Percentiles rank a stretch among this genome's conserved stretches.
These are phyloP conservation scores for Enteromius argenteus DNA, from an alignment of 2,797 vertebrate species.

Conservation along the genomic window DNA sequence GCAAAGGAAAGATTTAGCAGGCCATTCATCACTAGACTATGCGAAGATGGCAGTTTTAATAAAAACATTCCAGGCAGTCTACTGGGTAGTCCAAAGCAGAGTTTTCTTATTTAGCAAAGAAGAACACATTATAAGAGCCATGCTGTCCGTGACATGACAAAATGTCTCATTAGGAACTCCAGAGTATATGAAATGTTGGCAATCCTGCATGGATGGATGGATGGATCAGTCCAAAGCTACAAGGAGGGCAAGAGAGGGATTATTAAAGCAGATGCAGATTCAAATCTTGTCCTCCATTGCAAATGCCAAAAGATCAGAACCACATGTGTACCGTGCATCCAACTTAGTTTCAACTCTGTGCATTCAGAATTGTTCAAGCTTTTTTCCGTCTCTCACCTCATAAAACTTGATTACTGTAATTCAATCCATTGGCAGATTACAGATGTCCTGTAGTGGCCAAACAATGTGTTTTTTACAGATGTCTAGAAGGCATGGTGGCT, in stretches of 20 bases:
- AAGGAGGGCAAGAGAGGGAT: neutral
- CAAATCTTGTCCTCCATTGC: neutral
- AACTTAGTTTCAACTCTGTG: neutral
- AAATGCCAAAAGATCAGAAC: slow-evolving; percentile 9
- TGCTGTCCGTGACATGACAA: neutral
- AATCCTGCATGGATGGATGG: neutral
- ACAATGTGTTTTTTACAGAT: neutral
- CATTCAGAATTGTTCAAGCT: slow-evolving; percentile 2
- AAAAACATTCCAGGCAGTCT: slow-evolving; percentile 54
- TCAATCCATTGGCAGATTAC: neutral
- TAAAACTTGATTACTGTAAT: slow-evolving; percentile 4
- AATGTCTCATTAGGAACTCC: neutral
- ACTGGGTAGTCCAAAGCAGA: slow-evolving; percentile 33
- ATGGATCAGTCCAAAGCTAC: neutral
- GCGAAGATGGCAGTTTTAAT: slow-evolving; percentile 52
- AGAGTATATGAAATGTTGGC: slow-evolving; percentile 22
- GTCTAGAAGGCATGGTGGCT: neutral
- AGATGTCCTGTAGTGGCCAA: neutral
- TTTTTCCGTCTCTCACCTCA: neutral
- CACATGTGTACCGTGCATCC: neutral
- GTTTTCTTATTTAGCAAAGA: slow-evolving; percentile 21
- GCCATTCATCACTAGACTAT: slow-evolving; percentile 51
- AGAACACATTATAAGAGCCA: slow-evolving; percentile 30
- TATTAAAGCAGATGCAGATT: slow-evolving; percentile 11
- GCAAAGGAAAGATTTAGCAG: slow-evolving; percentile 48